phyloP scores from a whole-genome alignment of 2,113 vertebrate species.

The Dendropsophus ebraccatus region DNA sequence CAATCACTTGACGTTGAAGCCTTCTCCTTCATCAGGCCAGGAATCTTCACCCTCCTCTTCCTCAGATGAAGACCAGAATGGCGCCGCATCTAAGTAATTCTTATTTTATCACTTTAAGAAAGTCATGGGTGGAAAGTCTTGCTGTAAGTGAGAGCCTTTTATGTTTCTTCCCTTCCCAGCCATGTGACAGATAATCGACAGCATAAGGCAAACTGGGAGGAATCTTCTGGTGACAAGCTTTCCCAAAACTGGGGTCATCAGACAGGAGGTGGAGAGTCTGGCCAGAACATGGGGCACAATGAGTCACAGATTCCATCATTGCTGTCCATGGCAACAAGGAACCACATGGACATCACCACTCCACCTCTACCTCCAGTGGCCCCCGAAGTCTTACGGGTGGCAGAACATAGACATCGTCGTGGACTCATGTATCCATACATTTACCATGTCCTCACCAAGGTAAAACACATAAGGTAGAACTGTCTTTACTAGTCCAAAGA shows the following conservation, averaged over 20 bases:
- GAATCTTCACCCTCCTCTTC: constrained; percentile 87
- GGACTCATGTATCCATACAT: constrained; percentile 93
- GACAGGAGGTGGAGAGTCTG: constrained; percentile 66
- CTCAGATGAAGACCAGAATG: constrained; percentile 86
- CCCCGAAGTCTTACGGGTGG: constrained; percentile 88
- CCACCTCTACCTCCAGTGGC: constrained; percentile 89
- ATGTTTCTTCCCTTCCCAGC: constrained; percentile 65
- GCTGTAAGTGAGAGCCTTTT: neutral
- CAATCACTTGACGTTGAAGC: constrained; percentile 75
- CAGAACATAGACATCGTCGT: constrained; percentile 87
- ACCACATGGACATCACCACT: constrained; percentile 92
- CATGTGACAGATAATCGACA: constrained; percentile 79
- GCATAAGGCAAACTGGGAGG: constrained; percentile 79
- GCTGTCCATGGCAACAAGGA: constrained; percentile 90
- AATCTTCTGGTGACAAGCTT: constrained; percentile 66
- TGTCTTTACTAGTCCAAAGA: too few species aligned
- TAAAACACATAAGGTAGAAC: too few species aligned
- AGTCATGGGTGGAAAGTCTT: neutral
- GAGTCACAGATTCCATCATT: constrained; percentile 87
- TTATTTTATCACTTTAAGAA: neutral
- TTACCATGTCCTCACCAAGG: constrained; percentile 92
- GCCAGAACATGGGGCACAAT: constrained; percentile 76
- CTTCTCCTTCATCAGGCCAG: constrained; percentile 75
- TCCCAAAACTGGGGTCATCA: constrained; percentile 64
- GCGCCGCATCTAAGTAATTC: constrained; percentile 83